phyloP scores from a whole-genome alignment of 2,888 invertebrate genomes.

The Dichetophora obliterata region DNA sequence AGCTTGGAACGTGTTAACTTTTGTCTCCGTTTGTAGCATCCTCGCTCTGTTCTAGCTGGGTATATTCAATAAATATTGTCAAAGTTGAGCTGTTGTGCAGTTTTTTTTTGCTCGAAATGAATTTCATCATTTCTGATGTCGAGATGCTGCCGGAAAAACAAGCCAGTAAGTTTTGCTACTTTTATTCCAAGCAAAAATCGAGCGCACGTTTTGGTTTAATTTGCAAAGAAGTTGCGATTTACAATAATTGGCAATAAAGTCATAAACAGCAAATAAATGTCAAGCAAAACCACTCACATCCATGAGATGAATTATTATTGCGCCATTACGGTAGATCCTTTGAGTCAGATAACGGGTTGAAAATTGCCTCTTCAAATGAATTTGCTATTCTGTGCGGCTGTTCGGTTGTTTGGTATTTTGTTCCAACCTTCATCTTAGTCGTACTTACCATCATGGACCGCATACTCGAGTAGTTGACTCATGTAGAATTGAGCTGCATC shows the following conservation, averaged over 20 bases:
- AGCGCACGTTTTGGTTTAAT: constrained; percentile 18
- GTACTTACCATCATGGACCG: background rate
- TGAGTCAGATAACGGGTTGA: constrained; percentile 30
- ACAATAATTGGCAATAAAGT: constrained; percentile 51
- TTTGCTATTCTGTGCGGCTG: constrained; percentile 38
- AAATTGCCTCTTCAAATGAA: constrained; percentile 22
- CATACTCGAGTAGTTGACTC: too few species aligned
- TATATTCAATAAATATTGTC: constrained; percentile 25
- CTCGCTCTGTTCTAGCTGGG: background rate
- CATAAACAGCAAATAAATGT: constrained; percentile 51
- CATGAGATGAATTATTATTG: constrained; percentile 38
- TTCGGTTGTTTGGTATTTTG: background rate
- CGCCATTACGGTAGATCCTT: constrained; percentile 35
- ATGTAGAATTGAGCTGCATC: background rate
- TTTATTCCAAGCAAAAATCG: background rate
- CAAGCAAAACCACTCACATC: constrained; percentile 30
- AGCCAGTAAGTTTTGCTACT: background rate
- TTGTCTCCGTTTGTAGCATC: background rate
- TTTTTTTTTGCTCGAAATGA: constrained; percentile 25
- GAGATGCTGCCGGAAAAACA: background rate
- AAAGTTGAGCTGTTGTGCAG: constrained; percentile 26
- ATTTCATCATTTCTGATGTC: background rate
- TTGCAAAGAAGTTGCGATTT: constrained; percentile 43
- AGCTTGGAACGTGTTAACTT: constrained; percentile 20
- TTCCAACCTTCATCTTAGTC: background rate